Base-by-base conservation (phyloP, 2,888 invertebrate species). In the Drosophila percnosoma region DNA sequence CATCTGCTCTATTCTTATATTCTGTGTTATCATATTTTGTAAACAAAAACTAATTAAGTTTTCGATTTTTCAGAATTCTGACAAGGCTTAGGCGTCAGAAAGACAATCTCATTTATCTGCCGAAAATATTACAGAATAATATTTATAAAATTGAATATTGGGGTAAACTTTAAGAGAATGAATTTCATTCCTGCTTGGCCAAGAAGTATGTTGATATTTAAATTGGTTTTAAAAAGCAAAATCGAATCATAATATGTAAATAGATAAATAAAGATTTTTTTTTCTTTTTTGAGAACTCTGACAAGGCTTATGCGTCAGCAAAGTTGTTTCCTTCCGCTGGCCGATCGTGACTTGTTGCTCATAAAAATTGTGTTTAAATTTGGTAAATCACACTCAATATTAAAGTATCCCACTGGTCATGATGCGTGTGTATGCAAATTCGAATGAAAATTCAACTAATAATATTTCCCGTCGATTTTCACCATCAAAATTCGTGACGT, bases 361-460 rank as follows among this genome's bases (percentile, higher is more conserved):
- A 67, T 66, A 72, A 72, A 72, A 58, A 52, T 66, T 45, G 36
- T 52, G 49, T 48, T 48, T 42, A 52, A 60, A 53, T 77, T 49
- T 45, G 62, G 52, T 55, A 74, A 78, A 77, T 69, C 75, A 63
- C 57, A 75, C 60, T 75, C 51, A 42, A 71, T 57, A 51, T 57
- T 27, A n/a, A 63, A 51, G 45, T 55, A 42, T 53, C 53, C 34
- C 34, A 10, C 60, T 27, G 53, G 42, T 45, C 24, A 4, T 62
- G n/a, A 34, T 62, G 18, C 29, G 21, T 60, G 52, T 40, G 11
- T 36, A 58, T 68, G 59, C 7, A 11, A 49, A 68, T 29, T 49
- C 42, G 8, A 61, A 62, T 66, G 31, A 70, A 70, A 78, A 49
- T 64, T 45, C 21, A 57, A 69, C 52, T 54, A 57, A 57, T 31